A percentile compares a stretch with the other conserved stretches of the same genome.
Conservation (phyloP, 1,140 invertebrate species). For the Chlorops oryzae region DNA sequence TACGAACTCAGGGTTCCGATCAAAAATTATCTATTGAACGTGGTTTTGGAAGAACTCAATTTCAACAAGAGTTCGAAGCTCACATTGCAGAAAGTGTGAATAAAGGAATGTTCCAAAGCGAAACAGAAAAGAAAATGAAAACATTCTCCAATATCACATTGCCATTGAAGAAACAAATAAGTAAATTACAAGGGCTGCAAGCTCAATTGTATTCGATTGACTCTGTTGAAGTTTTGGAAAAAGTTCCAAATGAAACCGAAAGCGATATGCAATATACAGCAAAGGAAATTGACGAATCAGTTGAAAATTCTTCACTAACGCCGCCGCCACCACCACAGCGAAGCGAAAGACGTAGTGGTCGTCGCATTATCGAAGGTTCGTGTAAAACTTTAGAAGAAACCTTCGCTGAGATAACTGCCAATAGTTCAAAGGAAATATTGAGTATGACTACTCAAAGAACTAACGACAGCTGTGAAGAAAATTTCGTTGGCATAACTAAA, state of each 20-base stretch:
- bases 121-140: not conserved
- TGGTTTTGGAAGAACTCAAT: conserved; percentile 18
- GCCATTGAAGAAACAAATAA: conserved; percentile 3
- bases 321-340: conserved; percentile 7
- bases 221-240: too few relatives aligned
- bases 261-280: not conserved
- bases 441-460: too few relatives aligned
- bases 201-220: not conserved
- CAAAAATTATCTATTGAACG: conserved; percentile 11
- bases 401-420: conserved; percentile 13
- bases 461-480: too few relatives aligned
- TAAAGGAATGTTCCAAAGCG: not conserved
- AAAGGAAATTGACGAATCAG: not conserved
- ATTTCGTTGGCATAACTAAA: too few relatives aligned
- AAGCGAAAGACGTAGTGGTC: conserved; percentile 9
- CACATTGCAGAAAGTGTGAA: not conserved
- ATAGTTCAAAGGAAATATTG: conserved; percentile 12
- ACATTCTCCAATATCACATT: conserved; percentile 1
- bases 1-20: conserved; percentile 21
- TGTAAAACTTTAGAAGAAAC: conserved; percentile 15
- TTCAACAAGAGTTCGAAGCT: not conserved
- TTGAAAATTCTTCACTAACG: not conserved
- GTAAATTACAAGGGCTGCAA: conserved; percentile 4
- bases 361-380: conserved; percentile 2
- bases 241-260: too few relatives aligned